phyloP scores from a whole-genome alignment of 1,140 invertebrate genomes.

The Cylas formicarius region DNA sequence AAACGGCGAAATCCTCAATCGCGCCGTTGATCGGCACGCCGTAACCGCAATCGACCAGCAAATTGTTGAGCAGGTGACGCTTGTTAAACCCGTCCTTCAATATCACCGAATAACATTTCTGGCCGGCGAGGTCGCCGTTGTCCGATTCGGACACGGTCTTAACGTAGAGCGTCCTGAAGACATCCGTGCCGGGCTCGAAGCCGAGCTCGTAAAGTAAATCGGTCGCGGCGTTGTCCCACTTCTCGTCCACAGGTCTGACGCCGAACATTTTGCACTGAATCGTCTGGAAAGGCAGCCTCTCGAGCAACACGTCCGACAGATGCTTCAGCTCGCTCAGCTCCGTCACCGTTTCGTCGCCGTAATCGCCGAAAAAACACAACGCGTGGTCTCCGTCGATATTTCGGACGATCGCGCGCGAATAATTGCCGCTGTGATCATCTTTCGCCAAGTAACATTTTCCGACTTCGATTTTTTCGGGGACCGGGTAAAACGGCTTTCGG shows the following conservation, averaged over 20 bases:
- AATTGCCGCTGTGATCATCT: conserved; percentile 19
- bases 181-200: conserved; percentile 22
- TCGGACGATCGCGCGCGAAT: conserved; percentile 18
- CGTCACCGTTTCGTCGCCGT: conserved; percentile 22
- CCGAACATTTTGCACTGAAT: conserved; percentile 32
- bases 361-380: conserved; percentile 27
- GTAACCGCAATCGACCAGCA: conserved; percentile 33
- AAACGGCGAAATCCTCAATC: conserved; percentile 28
- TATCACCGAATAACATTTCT: conserved; percentile 26
- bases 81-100: conserved; percentile 27
- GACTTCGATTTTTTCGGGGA: conserved; percentile 9
- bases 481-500: conserved; percentile 23
- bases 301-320: conserved; percentile 20
- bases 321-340: conserved; percentile 17
- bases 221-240: conserved; percentile 27
- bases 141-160: conserved; percentile 15
- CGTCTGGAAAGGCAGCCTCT: conserved; percentile 30
- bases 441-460: conserved; percentile 26
- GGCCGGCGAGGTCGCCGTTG: conserved; percentile 6
- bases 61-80: conserved; percentile 26
- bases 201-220: conserved; percentile 30
- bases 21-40: conserved; percentile 15
- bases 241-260: conserved; percentile 16
- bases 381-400: conserved; percentile 16
- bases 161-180: conserved; percentile 24